Base-by-base conservation (phyloP, 2,888 invertebrate species). In the Ectemnius lituratus region DNA sequence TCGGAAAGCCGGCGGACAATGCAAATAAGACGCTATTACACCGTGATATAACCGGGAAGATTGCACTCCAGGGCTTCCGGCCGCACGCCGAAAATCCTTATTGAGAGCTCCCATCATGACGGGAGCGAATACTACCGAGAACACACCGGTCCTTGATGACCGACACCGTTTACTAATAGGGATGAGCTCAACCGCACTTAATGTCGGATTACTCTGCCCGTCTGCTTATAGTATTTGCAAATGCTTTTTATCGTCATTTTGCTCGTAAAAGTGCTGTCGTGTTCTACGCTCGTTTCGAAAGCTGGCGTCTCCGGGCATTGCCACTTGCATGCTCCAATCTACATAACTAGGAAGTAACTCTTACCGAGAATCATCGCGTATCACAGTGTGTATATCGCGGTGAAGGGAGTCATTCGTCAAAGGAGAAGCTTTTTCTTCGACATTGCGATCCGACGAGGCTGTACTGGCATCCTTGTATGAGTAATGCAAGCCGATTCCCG, bases 11-110 rank as follows among this genome's bases (percentile, higher is more conserved):
- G 81, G 70, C 76, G 81, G 67, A 84, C 83, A 80, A 83, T 85
- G 84, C 84, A 86, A 86, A 86, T 85, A 80, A 84, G 85, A 73
- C 76, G 79, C 78, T 77, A 83, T 83, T 78, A 70, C 78, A 75
- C 73, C 76, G 72, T 85, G 81, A 83, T 76, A 84, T 84, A 86
- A 86, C 74, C 75, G 57, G 75, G 66, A 75, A 56, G 65, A 66
- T 64, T 66, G 76, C 78, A 37, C 83, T 85, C 85, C 85, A 84
- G 76, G 73, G 82, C 67, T 73, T 61, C 60, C 77, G 65, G 57
- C 63, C 72, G 76, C 37, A 63, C 58, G 49, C 47, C 62, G 8
- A 28, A 68, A 20, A 62, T 73, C 74, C 79, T 70, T 66, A 76
- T 73, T 73, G 52, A 14, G 70, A 75, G 74, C 65, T 73, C 72